Percentiles rank a stretch among this genome's conserved stretches.
These are phyloP conservation scores for Cinclus cinclus DNA, from an alignment of 2,113 vertebrate species.

Conservation along the genomic window DNA sequence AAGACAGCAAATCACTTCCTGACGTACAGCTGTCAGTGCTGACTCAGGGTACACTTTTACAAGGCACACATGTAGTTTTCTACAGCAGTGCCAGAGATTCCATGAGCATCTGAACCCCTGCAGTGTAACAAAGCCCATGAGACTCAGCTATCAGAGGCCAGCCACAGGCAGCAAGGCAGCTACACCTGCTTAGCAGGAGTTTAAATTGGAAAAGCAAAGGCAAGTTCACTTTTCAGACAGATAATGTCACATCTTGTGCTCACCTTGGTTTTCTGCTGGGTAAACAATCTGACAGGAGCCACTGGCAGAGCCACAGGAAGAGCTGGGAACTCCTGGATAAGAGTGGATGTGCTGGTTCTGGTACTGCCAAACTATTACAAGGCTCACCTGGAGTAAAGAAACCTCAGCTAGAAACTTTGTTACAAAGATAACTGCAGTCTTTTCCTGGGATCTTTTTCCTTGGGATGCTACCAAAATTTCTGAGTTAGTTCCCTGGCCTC, in stretches of 20 bases:
- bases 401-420: not conserved
- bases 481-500: not conserved
- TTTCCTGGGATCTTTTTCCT: not conserved
- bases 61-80: constrained; percentile 27
- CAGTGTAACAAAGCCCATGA: not conserved
- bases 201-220: not conserved
- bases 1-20: constrained; percentile 29
- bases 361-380: not conserved
- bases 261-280: not conserved
- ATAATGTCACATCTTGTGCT: rapidly evolving
- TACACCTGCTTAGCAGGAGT: not conserved
- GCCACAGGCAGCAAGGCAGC: not conserved
- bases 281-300: not conserved
- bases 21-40: constrained; percentile 52
- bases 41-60: constrained; percentile 2
- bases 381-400: not conserved
- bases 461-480: not conserved
- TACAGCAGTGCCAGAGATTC: constrained; percentile 26
- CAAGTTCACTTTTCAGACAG: not conserved
- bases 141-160: not conserved
- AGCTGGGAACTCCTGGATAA: not conserved
- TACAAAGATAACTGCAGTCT: not conserved
- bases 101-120: not conserved
- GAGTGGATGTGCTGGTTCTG: not conserved
- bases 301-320: not conserved